Evolutionary conservation across 2,888 invertebrate species (phyloP).

Genomic region (Synergus umbraculus): DNA sequence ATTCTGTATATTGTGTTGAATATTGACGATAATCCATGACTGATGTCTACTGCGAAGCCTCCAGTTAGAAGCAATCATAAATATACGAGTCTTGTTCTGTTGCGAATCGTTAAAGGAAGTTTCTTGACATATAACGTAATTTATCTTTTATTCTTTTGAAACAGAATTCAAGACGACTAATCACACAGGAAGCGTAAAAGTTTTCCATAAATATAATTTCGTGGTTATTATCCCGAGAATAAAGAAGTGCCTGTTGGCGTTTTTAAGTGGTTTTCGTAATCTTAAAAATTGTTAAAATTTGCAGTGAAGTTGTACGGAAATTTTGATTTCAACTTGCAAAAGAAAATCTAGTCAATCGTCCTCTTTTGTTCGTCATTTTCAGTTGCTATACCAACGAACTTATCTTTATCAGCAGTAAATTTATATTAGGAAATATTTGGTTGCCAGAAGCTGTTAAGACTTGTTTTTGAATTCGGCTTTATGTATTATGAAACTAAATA

Average conservation of each 20-base stretch:
- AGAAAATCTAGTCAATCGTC: constrained; percentile 3
- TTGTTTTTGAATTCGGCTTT: neutral
- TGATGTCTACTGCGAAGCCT: constrained; percentile 8
- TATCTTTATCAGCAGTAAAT: neutral
- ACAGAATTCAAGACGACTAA: constrained; percentile 4
- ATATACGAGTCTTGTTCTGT: neutral
- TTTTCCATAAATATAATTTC: constrained; percentile 39
- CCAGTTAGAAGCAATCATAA: neutral
- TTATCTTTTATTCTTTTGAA: constrained; percentile 35
- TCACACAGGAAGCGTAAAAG: constrained; percentile 26
- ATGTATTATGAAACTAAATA: neutral
- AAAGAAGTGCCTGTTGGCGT: neutral
- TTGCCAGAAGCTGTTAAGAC: neutral
- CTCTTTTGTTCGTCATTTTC: constrained; percentile 55
- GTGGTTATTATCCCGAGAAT: neutral
- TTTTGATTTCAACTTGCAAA: constrained; percentile 17
- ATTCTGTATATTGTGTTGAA: constrained; percentile 50
- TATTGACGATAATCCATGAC: constrained; percentile 56
- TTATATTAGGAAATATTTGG: neutral
- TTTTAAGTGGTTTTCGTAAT: neutral
- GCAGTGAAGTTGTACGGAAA: constrained; percentile 12
- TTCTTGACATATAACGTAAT: constrained; percentile 44
- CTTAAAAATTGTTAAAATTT: neutral
- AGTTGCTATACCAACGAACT: constrained; percentile 57
- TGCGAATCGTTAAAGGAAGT: constrained; percentile 42